These are phyloP conservation scores for Eupelmus urozonus DNA, from an alignment of 2,888 invertebrate species.

Conservation along the genomic window DNA sequence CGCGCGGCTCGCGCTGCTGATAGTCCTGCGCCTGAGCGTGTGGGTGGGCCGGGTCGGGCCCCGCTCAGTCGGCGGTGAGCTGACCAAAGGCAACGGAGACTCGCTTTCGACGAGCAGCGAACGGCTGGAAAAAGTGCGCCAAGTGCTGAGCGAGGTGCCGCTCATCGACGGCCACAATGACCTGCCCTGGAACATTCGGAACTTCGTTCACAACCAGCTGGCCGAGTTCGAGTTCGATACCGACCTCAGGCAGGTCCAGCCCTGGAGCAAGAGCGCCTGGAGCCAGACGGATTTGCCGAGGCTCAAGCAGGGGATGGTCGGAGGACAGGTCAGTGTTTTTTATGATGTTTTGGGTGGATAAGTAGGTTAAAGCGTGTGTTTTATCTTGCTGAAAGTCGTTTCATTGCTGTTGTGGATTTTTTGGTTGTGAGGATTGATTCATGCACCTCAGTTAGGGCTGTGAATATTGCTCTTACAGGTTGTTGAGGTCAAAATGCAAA, in stretches of 20 bases:
- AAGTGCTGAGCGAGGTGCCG: constrained; percentile 83
- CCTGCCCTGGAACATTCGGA: constrained; percentile 92
- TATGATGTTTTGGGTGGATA: no score
- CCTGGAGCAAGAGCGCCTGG: constrained; percentile 88
- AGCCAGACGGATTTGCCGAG: constrained; percentile 88
- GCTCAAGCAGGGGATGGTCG: constrained; percentile 86
- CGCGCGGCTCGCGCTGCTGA: constrained; percentile 64
- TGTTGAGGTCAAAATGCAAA: no score
- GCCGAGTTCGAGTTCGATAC: constrained; percentile 83
- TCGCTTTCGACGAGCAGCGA: constrained; percentile 79
- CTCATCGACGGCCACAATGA: constrained; percentile 87
- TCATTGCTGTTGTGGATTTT: no score
- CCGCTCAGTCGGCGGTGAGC: constrained; percentile 70
- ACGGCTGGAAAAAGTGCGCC: constrained; percentile 81
- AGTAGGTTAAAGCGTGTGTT: constrained; percentile 69
- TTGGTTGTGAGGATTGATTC: no score
- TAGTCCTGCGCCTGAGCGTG: constrained; percentile 68
- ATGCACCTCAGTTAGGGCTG: no score
- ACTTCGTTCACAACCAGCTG: constrained; percentile 89
- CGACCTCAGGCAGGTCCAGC: constrained; percentile 84
- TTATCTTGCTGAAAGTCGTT: no score
- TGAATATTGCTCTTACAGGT: no score
- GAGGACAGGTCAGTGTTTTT: constrained; percentile 84
- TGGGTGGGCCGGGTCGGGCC: constrained; percentile 74
- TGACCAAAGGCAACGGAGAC: constrained; percentile 71